Evolutionary conservation across 2,888 invertebrate genomes (phyloP).

Genomic region (Balanococcus diminutus): DNA sequence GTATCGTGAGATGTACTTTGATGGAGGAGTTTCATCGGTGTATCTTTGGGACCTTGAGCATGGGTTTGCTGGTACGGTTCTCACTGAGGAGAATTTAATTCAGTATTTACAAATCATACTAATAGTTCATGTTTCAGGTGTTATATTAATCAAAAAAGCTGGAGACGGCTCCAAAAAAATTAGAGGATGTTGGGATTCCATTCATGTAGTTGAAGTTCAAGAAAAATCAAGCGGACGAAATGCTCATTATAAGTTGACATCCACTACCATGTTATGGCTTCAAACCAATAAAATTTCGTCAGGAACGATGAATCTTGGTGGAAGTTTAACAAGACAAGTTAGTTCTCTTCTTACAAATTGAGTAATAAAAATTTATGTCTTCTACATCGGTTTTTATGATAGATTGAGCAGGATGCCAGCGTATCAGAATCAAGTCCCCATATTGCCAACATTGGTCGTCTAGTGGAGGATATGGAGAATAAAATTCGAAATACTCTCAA

Average conservation of each 20-base stretch:
- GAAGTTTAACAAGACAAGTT: constrained; percentile 95
- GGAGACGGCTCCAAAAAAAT: constrained; percentile 98
- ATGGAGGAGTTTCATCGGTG: constrained; percentile 98
- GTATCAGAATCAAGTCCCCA: constrained; percentile 95
- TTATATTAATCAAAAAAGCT: constrained; percentile 97
- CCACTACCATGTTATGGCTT: constrained; percentile 99
- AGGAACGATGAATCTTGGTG: constrained; percentile 98
- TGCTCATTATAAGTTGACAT: constrained; percentile 98
- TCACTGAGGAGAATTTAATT: neutral
- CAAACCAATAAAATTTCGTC: constrained; percentile 96
- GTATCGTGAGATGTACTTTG: constrained; percentile 98
- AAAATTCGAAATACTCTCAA: constrained; percentile 98
- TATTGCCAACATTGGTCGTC: constrained; percentile 96
- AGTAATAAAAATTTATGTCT: neutral
- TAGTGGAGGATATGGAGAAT: constrained; percentile 99
- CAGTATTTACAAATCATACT: neutral
- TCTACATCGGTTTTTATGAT: constrained; percentile 59
- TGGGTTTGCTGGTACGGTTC: constrained; percentile 82
- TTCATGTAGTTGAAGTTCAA: constrained; percentile 98
- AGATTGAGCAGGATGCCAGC: constrained; percentile 89
- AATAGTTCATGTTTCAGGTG: constrained; percentile 67
- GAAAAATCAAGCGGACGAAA: constrained; percentile 92
- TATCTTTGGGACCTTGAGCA: constrained; percentile 99
- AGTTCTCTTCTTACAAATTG: constrained; percentile 51
- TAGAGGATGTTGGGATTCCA: constrained; percentile 99